Evolutionary conservation across 2,797 vertebrate species (phyloP).

Genomic region (Craterocephalus amniculus): DNA sequence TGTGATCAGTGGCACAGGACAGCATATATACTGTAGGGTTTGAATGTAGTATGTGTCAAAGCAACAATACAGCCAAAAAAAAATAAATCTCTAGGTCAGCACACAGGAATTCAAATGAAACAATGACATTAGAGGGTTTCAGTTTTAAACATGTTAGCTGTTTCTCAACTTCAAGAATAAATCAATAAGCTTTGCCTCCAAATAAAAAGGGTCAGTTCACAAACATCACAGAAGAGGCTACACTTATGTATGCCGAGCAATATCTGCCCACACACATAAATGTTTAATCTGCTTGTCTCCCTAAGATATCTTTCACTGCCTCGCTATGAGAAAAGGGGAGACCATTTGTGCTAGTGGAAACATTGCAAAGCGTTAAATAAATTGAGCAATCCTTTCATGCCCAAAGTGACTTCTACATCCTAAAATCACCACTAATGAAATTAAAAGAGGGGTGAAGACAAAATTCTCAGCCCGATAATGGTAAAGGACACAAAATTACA

Average conservation of each 20-base stretch:
- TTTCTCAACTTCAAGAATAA: neutral
- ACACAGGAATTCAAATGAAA: conserved; percentile 11
- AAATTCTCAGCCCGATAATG: neutral
- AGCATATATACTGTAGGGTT: neutral
- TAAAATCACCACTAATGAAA: conserved; percentile 1
- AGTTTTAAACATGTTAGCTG: neutral
- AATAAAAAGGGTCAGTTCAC: conserved; percentile 3
- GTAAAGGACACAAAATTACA: neutral
- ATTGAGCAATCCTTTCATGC: neutral
- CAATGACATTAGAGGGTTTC: neutral
- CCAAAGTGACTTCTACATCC: neutral
- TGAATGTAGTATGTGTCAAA: conserved; percentile 4
- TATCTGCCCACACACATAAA: neutral
- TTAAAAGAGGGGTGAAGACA: neutral
- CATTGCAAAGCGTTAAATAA: neutral
- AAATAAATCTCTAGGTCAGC: neutral
- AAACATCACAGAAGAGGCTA: conserved; percentile 1
- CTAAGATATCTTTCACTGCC: neutral
- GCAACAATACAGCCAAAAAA: neutral
- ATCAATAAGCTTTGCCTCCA: neutral
- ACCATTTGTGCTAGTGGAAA: neutral
- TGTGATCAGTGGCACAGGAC: neutral
- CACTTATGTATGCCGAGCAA: neutral
- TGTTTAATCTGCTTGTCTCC: conserved; percentile 11
- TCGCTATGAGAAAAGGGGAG: neutral